Evolutionary conservation across 2,113 vertebrate species (phyloP), one percentile per base, ranked within the genome.

Genomic region (Zosterops borbonicus): DNA sequence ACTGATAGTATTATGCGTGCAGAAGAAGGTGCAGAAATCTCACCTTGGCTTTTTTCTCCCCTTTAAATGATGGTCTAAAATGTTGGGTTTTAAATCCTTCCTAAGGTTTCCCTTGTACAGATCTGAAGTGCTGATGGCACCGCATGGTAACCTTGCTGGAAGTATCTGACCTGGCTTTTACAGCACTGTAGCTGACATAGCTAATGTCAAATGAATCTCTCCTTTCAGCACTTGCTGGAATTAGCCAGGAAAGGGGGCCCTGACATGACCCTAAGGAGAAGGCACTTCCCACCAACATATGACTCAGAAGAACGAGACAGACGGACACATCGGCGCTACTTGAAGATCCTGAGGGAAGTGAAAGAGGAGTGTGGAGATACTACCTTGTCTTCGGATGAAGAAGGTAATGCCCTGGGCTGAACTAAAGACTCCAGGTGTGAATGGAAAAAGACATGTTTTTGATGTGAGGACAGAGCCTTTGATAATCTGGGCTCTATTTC

Each of bases 351-450:
- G 90, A 98, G 98, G 92, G 99, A 99, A 58, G 98, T 99, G 83
- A 99, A 99, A 88, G 98, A 98, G 33, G 99, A 99, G 84, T 99
- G 99, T 96, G 99, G 98, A 19, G 99, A 99, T 91, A 98, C 98
- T 35, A 97, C 98, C 9, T 95, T 98, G 87, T 99, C 99, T 18
- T 99, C 99, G 24, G 99, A 99, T 90, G 99, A 99, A 82, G 99
- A 99, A 67, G 99, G 99, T 99, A 96, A 97, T 95, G 58, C 75
- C 29, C 42, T 69, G 69, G 23, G 9, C 25, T 69, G 35, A 65
- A 21, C 44, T 42, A 4, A 84, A 56, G 27, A 5, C 22, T 46
- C 3, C 18, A 58, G 56, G 5, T 56, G 9, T 39, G 35, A 53
- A 12, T 24, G 50, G 35, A 65, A 70, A 53, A 42, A 37, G 60